Conservation (phyloP, 1,140 invertebrate genomes). For the Venturia canescens region DNA sequence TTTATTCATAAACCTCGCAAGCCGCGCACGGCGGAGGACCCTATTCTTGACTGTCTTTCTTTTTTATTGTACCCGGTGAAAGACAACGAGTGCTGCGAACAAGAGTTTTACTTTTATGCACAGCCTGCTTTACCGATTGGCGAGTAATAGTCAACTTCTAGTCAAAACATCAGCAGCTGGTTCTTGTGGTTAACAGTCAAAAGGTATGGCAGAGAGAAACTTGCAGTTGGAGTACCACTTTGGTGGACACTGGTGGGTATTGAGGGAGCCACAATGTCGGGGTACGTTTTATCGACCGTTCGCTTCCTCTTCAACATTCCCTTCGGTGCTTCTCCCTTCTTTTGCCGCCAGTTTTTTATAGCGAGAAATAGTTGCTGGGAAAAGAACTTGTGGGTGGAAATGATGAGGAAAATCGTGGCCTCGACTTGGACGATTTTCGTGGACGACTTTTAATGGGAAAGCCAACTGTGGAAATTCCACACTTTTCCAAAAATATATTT, state of each 20-base stretch:
- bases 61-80: not conserved
- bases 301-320: not conserved
- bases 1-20: constrained; percentile 30
- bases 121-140: not conserved
- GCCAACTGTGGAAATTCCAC: not conserved
- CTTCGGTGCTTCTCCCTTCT: not conserved
- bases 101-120: not conserved
- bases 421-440: too few relatives aligned
- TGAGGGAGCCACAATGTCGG: constrained; percentile 51
- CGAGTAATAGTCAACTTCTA: not conserved
- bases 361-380: not conserved
- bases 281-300: constrained; percentile 32
- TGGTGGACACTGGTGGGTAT: constrained; percentile 52
- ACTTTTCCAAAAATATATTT: not conserved
- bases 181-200: constrained; percentile 7
- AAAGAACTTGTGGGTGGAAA: not conserved
- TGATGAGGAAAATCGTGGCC: too few relatives aligned
- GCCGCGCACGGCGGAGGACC: not conserved
- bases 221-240: not conserved
- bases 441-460: too few relatives aligned
- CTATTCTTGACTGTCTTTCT: not conserved
- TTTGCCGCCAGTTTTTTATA: not conserved
- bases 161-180: constrained; percentile 3
- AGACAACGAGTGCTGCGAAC: not conserved
- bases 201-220: constrained; percentile 3